Percentiles rank a stretch among this genome's conserved stretches.
Evolutionary conservation across 2,113 vertebrate species (phyloP).

Genomic region (Plotosus lineatus): DNA sequence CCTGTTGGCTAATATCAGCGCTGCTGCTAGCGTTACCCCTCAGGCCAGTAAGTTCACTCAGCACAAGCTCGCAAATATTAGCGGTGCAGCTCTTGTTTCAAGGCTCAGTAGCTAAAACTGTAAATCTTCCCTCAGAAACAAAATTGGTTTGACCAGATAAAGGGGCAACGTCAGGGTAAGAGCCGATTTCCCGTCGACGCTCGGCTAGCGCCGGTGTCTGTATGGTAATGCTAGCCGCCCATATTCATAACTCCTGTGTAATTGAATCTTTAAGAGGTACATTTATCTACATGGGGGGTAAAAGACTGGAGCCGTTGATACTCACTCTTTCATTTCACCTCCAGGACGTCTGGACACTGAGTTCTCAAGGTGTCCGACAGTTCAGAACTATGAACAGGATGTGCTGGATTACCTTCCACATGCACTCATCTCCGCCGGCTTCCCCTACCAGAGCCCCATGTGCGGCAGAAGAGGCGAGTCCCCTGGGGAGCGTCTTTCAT

Average conservation of each 20-base stretch:
- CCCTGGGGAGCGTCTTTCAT: conserved; percentile 59
- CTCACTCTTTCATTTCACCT: not conserved
- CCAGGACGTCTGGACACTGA: not conserved
- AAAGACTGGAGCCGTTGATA: not conserved
- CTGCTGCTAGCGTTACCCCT: conserved; percentile 51
- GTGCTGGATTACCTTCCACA: not conserved
- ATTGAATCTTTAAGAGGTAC: conserved; percentile 2
- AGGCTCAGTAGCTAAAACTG: conserved; percentile 57
- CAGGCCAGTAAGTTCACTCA: conserved; percentile 62
- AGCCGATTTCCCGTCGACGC: conserved; percentile 54
- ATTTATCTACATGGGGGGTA: conserved; percentile 2
- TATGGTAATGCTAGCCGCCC: conserved; percentile 22
- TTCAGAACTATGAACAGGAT: not conserved
- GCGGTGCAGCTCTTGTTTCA: conserved; percentile 67
- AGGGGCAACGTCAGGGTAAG: conserved; percentile 57
- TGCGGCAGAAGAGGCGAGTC: conserved; percentile 40
- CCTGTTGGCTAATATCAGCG: conserved; percentile 59
- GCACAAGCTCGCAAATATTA: conserved; percentile 62
- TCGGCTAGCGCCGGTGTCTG: conserved; percentile 57
- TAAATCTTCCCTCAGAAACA: conserved; percentile 68
- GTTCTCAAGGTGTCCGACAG: not conserved
- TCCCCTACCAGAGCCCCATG: conserved; percentile 16
- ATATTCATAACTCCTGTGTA: conserved; percentile 6
- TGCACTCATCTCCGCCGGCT: not conserved
- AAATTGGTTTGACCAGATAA: conserved; percentile 65